Evolutionary conservation across 2,888 invertebrate genomes (phyloP).

Genomic region (Ormyrus nitidulus): DNA sequence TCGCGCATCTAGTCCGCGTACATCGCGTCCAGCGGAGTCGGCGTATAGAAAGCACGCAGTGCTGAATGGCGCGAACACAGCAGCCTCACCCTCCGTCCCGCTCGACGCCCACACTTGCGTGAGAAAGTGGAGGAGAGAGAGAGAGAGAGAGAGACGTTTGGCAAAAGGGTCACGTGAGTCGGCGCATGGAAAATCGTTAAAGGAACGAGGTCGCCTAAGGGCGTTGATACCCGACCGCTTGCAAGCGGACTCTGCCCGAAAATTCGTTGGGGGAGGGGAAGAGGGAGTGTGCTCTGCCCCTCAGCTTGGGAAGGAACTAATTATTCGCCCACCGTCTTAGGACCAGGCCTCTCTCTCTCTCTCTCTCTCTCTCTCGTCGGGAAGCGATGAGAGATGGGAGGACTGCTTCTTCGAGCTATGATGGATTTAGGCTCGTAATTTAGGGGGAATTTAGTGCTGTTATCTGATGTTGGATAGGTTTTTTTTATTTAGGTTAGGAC

Average conservation of each 20-base stretch:
- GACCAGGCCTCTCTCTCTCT: no score
- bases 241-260: background rate
- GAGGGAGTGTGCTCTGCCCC: background rate
- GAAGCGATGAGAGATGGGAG: no score
- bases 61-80: conserved; percentile 17
- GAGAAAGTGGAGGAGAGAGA: background rate
- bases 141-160: conserved; percentile 11
- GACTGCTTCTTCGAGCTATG: no score
- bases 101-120: background rate
- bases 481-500: no score
- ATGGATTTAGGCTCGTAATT: no score
- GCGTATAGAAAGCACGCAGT: background rate
- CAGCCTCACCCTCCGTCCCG: background rate
- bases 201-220: conserved; percentile 57
- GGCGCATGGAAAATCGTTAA: conserved; percentile 58
- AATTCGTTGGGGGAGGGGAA: background rate
- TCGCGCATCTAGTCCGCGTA: no score
- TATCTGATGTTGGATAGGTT: no score
- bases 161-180: conserved; percentile 42
- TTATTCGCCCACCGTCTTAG: no score
- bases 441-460: no score
- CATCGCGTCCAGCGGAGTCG: no score
- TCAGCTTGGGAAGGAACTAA: no score
- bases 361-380: no score
- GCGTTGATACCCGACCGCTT: conserved; percentile 47